These are phyloP conservation scores for Ceryle rudis DNA, from an alignment of 2,797 vertebrate species.

Conservation along the genomic window DNA sequence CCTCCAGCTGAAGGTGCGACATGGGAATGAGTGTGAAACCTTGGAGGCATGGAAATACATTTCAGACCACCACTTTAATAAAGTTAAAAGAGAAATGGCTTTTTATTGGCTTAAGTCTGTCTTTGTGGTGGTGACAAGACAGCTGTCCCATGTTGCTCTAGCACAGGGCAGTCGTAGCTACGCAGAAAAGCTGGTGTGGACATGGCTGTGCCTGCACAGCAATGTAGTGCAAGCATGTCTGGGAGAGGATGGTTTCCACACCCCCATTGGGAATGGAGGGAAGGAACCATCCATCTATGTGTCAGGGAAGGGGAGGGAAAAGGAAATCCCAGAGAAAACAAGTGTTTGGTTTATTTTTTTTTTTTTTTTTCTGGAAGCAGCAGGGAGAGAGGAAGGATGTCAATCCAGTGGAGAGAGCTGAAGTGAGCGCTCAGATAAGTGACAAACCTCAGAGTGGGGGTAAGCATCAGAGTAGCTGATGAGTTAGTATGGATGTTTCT, in stretches of 20 bases:
- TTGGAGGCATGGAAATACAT: background rate
- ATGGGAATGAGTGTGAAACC: background rate
- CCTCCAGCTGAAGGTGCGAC: background rate
- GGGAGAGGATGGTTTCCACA: background rate
- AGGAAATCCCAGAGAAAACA: background rate
- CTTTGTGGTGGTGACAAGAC: background rate
- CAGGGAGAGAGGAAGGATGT: background rate
- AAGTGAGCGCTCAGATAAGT: background rate
- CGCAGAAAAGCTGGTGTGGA: background rate
- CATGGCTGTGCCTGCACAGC: background rate
- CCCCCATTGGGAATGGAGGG: background rate
- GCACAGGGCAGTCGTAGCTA: background rate
- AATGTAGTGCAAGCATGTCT: accelerated
- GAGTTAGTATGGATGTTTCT: background rate
- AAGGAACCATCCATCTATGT: background rate
- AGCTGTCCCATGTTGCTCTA: background rate
- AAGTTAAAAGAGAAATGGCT: background rate
- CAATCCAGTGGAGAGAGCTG: background rate
- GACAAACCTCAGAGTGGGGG: background rate
- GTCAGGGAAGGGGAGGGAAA: background rate
- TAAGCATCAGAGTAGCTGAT: background rate
- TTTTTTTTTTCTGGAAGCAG: background rate
- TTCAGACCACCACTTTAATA: background rate
- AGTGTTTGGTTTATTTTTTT: background rate
- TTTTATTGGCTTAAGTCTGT: background rate